phyloP scores from a whole-genome alignment of 2,888 invertebrate species.

The Ornithoptera alexandrae region DNA sequence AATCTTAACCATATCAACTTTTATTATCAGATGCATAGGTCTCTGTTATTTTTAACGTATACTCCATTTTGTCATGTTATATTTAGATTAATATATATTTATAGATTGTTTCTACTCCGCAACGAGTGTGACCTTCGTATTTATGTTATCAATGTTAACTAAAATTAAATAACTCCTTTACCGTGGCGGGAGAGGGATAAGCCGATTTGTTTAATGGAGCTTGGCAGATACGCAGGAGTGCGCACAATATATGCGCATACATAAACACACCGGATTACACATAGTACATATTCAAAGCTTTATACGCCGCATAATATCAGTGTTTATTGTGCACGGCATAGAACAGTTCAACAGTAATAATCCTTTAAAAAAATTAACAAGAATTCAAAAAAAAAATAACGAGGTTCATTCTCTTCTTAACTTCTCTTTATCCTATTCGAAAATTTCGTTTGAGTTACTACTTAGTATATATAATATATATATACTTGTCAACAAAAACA shows the following conservation, averaged over 20 bases:
- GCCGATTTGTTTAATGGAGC: background rate
- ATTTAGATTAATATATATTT: no score
- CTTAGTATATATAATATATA: no score
- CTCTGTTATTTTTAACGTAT: no score
- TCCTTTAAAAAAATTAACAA: background rate
- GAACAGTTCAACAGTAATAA: background rate
- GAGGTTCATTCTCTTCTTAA: no score
- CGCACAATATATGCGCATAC: background rate
- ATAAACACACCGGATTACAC: background rate
- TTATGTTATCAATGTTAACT: background rate
- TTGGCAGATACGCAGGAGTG: background rate
- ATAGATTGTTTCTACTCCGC: no score
- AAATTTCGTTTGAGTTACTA: no score
- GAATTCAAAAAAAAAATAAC: no score
- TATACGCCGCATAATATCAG: slow-evolving; percentile 3
- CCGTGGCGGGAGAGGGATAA: background rate
- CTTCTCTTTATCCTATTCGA: no score
- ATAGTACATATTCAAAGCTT: background rate
- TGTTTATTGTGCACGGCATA: background rate
- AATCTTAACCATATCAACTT: no score
- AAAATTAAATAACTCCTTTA: background rate
- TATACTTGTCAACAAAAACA: no score
- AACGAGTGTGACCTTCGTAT: background rate
- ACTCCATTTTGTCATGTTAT: no score
- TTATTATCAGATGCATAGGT: no score